These are phyloP conservation scores for Hybognathus amarus DNA, from an alignment of 2,797 vertebrate species.

Conservation along the genomic window DNA sequence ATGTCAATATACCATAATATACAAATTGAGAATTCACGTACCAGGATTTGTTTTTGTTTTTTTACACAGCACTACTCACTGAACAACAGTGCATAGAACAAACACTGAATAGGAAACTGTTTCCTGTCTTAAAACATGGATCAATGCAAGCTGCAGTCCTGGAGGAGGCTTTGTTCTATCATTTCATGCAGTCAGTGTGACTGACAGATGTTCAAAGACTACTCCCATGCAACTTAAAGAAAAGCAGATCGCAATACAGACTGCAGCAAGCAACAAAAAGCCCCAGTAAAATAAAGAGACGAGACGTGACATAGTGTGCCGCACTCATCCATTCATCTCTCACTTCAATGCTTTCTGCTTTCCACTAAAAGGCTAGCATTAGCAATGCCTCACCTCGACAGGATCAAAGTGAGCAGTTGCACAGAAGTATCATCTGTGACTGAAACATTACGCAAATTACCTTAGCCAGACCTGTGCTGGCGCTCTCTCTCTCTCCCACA, in stretches of 20 bases:
- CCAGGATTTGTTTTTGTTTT: not conserved
- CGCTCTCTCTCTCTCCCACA: not conserved
- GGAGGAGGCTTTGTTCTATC: slow-evolving; percentile 35
- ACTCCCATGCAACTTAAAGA: slow-evolving; percentile 19
- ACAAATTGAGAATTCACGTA: not conserved
- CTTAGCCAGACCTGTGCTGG: slow-evolving; percentile 23
- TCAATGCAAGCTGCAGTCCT: not conserved
- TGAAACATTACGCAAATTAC: slow-evolving; percentile 53
- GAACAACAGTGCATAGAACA: not conserved
- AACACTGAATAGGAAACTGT: not conserved
- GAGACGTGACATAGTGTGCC: slow-evolving; percentile 40
- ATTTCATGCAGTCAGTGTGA: not conserved
- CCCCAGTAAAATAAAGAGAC: slow-evolving; percentile 48
- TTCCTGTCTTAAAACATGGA: slow-evolving; percentile 17
- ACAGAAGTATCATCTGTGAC: slow-evolving; percentile 42
- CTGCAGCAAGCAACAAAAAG: slow-evolving; percentile 16
- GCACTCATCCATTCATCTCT: slow-evolving; percentile 53
- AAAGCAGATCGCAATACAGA: slow-evolving; percentile 4
- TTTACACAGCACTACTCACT: not conserved
- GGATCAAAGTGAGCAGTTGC: slow-evolving; percentile 56
- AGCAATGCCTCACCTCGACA: slow-evolving; percentile 21
- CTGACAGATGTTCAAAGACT: slow-evolving; percentile 48
- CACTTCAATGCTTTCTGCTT: slow-evolving; percentile 55
- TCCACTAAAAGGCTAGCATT: slow-evolving; percentile 49
- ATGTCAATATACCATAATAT: not conserved